phyloP scores from a whole-genome alignment of 2,888 invertebrate genomes.

The Ctenicera cuprea region DNA sequence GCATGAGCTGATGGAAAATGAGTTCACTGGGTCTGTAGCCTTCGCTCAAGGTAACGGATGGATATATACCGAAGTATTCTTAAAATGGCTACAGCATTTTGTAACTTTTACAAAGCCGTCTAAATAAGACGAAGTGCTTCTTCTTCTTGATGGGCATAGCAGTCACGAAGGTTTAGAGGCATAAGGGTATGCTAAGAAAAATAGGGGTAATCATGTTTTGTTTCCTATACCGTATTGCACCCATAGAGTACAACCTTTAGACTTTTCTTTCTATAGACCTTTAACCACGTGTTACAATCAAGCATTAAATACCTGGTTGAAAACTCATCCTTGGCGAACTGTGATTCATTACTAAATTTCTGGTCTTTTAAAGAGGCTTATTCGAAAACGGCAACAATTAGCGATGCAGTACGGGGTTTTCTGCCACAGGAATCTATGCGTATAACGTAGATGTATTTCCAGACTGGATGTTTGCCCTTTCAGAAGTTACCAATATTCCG shows the following conservation, averaged over 20 bases:
- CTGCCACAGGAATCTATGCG: not conserved
- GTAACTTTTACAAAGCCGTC: too few species aligned
- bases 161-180: not conserved
- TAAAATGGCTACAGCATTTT: not conserved
- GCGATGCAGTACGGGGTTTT: not conserved
- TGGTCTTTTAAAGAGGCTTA: too few species aligned
- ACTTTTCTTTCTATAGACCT: not conserved
- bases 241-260: not conserved
- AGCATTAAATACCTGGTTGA: not conserved
- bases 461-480: not conserved
- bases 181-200: not conserved
- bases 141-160: not conserved
- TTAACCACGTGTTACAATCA: conserved; percentile 4
- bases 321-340: not conserved
- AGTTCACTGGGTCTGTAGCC: not conserved
- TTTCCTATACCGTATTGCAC: not conserved
- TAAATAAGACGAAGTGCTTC: not conserved
- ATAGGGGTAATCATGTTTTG: conserved; percentile 1
- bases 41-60: not conserved
- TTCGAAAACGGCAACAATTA: not conserved
- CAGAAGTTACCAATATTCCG: not conserved
- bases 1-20: not conserved
- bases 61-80: not conserved
- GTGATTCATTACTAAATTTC: not conserved
- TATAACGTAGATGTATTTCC: not conserved